phyloP scores from a whole-genome alignment of 2,888 invertebrate species.

The Invenusta paracnida region DNA sequence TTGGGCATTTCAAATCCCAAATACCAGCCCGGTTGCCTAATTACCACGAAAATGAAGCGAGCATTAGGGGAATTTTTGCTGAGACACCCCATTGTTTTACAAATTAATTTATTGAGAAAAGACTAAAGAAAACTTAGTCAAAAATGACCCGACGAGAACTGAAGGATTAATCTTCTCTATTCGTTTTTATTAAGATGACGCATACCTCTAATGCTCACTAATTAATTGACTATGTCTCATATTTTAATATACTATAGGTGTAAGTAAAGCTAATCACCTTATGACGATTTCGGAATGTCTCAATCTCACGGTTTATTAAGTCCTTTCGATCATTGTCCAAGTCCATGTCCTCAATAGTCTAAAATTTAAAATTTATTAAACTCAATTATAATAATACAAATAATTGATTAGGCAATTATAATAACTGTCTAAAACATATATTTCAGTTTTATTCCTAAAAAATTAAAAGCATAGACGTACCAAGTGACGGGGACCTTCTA shows the following conservation, averaged over 20 bases:
- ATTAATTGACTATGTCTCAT: no score
- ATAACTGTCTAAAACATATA: background rate
- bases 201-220: no score
- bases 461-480: conserved; percentile 9
- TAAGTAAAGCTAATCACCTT: conserved; percentile 24
- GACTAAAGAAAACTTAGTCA: no score
- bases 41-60: conserved; percentile 23
- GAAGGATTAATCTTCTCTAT: no score
- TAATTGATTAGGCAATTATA: background rate
- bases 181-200: no score
- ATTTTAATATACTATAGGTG: background rate
- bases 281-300: conserved; percentile 72
- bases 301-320: conserved; percentile 91
- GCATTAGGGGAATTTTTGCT: background rate
- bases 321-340: conserved; percentile 93
- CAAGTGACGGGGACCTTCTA: conserved; percentile 30
- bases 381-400: conserved; percentile 42
- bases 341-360: conserved; percentile 66
- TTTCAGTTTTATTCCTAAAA: conserved; percentile 6
- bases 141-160: no score
- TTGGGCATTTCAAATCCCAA: conserved; percentile 11
- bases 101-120: no score
- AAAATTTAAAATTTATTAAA: no score
- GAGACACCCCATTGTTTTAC: no score
- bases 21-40: conserved; percentile 5